Base-by-base conservation (phyloP, 2,888 invertebrate species). In the Cryptocephalus moraei region DNA sequence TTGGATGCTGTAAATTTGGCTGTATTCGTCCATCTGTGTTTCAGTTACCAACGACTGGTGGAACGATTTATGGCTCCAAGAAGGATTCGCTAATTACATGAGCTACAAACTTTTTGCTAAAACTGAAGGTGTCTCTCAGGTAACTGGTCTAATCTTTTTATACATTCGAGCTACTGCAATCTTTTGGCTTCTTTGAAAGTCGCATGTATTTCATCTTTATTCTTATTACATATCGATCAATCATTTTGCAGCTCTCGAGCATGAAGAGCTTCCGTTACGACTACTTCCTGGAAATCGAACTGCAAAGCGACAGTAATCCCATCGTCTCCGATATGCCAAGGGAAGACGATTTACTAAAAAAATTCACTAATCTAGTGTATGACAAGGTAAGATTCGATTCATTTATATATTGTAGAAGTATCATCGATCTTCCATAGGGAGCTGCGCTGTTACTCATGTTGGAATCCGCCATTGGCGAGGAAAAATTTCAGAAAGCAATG, bases 361-460 rank as follows among this genome's bases (percentile, higher is more conserved):
- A 47, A 39, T 57, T 56, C 34, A 48, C 49, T 38, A 39, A 44
- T 10, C 31, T 54, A 9, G 50, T 56, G 1, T 59, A 59, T 39
- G 47, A 50, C 8, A 59, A 59, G 45, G 57, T 54, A 44, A 42
- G 39, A 22, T 22, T 22, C 6, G 22, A 22, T 22, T 22, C 22
- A 6, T 6, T 22, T 6, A 6, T 36, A 6, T 36, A 36, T n/a
- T 36, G 3, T 32, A 3, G 9, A 3, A 45, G 11, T 8, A 36
- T 36, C 12, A 36, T n/a, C 36, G 12, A 36, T 36, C 36, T 36
- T 36, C n/a, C 36, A 32, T 60, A 86, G 84, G 90, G 90, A 31
- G 80, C 88, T 0, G 81, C 89, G 1, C 70, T 92, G 1, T 76
- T 93, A 45, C 75, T 88, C 38, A 91, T 92, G 91, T 66, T 92